Conservation (phyloP, 2,888 invertebrate species). For the Fissipunctia ypsillon region DNA sequence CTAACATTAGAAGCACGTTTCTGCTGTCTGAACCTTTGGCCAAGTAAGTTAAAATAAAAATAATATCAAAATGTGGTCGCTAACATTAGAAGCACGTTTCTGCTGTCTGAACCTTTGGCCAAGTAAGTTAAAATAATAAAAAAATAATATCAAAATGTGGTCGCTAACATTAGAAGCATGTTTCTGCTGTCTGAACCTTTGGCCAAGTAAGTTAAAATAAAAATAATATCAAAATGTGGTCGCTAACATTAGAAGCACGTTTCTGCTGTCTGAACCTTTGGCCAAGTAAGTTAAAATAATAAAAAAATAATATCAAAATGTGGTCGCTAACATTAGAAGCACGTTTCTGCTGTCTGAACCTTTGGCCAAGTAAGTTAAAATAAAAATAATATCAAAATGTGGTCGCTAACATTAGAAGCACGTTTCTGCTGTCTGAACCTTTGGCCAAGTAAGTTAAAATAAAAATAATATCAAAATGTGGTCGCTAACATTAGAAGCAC, state of each 20-base stretch:
- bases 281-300: conserved; percentile 93
- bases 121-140: conserved; percentile 92
- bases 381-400: no score
- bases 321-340: conserved; percentile 95
- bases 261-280: conserved; percentile 95
- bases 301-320: no score
- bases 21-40: conserved; percentile 95
- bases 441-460: conserved; percentile 93
- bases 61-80: conserved; percentile 94
- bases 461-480: no score
- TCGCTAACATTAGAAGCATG: conserved; percentile 95
- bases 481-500: conserved; percentile 95
- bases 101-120: conserved; percentile 95
- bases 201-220: conserved; percentile 93
- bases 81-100: conserved; percentile 95
- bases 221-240: no score
- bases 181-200: conserved; percentile 96
- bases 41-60: conserved; percentile 91
- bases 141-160: no score
- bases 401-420: conserved; percentile 95
- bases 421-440: conserved; percentile 95
- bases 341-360: conserved; percentile 95
- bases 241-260: conserved; percentile 95
- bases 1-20: conserved; percentile 96
- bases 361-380: conserved; percentile 93